Base-by-base conservation (phyloP, 2,888 invertebrate species). In the Hypercompe scribonia region DNA sequence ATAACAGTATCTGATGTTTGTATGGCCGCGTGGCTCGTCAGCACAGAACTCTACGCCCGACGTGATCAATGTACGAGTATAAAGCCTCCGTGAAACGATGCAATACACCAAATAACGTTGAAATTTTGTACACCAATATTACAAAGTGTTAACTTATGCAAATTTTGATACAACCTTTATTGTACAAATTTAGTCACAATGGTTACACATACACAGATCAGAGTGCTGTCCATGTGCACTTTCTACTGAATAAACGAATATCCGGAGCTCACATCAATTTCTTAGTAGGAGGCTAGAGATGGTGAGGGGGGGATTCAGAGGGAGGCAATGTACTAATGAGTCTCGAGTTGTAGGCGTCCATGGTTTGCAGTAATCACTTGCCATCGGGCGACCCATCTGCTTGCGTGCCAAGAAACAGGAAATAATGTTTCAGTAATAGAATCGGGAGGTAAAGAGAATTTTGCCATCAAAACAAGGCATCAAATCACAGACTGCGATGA, bases 51-150 rank as follows among this genome's bases (percentile, higher is more conserved):
- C 68, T 36, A 63, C 64, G 74, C 67, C 72, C 78, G 74, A 76
- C 75, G 68, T 78, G 75, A 82, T 80, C 84, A 81, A 86, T 85
- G 83, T 74, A 70, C 77, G 70, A 78, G 71, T 76, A 73, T 73
- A 71, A 79, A 80, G 73, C 75, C 78, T 75, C 75, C 33, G 74
- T 72, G 75, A 77, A 77, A 78, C 72, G 74, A 34, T 77, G 77
- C 72, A 73, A 72, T 78, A 78, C 68, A 78, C 72, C 77, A 76
- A 82, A 81, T 81, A 80, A 78, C 77, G 81, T 77, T 75, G 65
- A 80, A 73, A 78, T 77, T 74, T 79, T 65, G 71, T 42, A 46
- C 74, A 65, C 61, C 68, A 42, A 46, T 63, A 24, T 64, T 42
- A 73, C 70, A 66, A 77, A 72, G 72, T 69, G 77, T 69, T 76